Evolutionary conservation across 2,888 invertebrate genomes (phyloP), one percentile per base, ranked within the genome.

Genomic region (Megamerina dolium): DNA sequence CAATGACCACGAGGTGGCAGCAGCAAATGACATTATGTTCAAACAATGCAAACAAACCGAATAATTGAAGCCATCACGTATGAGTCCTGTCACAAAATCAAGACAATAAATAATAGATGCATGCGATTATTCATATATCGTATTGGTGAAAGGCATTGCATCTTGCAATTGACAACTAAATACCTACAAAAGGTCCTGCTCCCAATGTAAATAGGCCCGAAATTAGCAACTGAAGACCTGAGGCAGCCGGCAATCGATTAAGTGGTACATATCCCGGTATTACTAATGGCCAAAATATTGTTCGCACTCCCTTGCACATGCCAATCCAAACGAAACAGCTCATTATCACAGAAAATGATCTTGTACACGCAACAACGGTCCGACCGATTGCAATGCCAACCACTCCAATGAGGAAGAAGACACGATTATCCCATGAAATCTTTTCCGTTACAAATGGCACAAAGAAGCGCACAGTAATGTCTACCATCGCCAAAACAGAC

Each of bases 281-380:
- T 10, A 84, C 82, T 4, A 85, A 66, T 0, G 83, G 81, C 79
- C 85, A 82, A 57, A 85, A 85, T 5, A 85, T 81, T 4, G 85
- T 85, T 42, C 84, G 73, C 2, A 85, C 64, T 0, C 81, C 85
- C 68, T 85, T 85, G 16, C 82, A 83, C 45, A 80, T 76, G 0
- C 85, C 85, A 49, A 85, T 79, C 50, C 82, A 75, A 1, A 79
- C 75, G 21, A 82, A 80, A 12, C 82, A 77, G 13, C 74, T 50
- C 18, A 85, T 60, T 1, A 80, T 74, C 2, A 79, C 67, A 10
- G 61, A 57, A 58, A 77, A 81, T 10, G 75, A 74, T 50, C 78
- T 77, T 21, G 77, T 75, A 56, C 80, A 76, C 3, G 83, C 80
- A 43, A 85, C 68, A 41, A 61, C 55, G 2, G 58, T 60, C 70